Conservation (phyloP, 2,113 vertebrate species). For the Rhinolophus ferrumequinum region DNA sequence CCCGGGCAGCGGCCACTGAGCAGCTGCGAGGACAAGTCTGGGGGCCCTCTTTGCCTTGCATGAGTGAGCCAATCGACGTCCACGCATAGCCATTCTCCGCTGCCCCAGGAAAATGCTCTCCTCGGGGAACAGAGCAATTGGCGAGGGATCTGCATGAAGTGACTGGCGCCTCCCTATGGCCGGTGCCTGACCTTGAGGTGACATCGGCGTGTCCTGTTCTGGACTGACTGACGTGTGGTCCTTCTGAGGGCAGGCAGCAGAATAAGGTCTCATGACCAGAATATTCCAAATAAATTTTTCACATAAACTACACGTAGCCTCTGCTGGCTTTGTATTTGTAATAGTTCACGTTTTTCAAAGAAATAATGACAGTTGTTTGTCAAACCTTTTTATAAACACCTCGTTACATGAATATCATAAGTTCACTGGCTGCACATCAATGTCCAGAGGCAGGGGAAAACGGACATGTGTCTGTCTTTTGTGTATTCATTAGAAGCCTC, state of each 20-base stretch:
- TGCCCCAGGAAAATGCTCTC: neutral
- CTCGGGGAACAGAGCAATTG: neutral
- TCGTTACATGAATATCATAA: neutral
- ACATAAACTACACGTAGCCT: neutral
- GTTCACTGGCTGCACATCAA: neutral
- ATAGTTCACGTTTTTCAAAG: slow-evolving; percentile 17
- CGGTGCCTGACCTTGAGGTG: neutral
- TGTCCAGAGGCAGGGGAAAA: neutral
- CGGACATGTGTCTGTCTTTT: neutral
- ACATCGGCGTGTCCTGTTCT: neutral
- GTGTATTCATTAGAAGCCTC: neutral
- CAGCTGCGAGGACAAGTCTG: neutral
- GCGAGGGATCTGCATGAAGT: neutral
- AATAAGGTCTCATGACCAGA: neutral
- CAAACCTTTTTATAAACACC: slow-evolving; percentile 15
- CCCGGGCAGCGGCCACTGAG: neutral
- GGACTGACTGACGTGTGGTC: neutral
- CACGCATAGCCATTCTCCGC: neutral
- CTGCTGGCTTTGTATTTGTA: neutral
- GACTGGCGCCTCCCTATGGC: neutral
- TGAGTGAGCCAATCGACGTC: neutral
- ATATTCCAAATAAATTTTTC: neutral
- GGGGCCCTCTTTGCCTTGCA: neutral
- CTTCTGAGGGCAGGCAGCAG: neutral
- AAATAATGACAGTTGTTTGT: neutral